Percentiles rank a stretch among this genome's conserved stretches.
Conservation (phyloP, 64 coral and sea anemone species). For the Trachythela sp. region DNA sequence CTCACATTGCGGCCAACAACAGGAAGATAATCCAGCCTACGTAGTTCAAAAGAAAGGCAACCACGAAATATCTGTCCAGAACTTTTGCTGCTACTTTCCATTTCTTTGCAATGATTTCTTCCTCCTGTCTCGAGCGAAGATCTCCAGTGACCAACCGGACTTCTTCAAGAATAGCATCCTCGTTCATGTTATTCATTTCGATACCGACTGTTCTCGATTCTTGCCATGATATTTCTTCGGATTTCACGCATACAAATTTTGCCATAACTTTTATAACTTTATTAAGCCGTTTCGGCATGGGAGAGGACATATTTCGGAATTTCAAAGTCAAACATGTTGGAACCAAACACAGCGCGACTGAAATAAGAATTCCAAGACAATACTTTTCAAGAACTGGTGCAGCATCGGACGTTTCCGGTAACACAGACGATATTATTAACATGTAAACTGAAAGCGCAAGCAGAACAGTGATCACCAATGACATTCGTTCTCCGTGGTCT, state of each 20-base stretch:
- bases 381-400: background rate
- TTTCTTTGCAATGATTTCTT: background rate
- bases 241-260: background rate
- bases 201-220: background rate
- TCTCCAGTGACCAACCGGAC: background rate
- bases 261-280: background rate
- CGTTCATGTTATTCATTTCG: background rate
- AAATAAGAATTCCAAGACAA: background rate
- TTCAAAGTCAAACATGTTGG: background rate
- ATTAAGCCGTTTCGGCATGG: no score
- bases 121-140: background rate
- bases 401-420: background rate
- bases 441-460: background rate
- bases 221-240: background rate
- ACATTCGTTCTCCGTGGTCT: background rate
- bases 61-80: background rate
- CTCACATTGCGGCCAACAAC: background rate
- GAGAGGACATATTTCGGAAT: background rate
- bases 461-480: background rate
- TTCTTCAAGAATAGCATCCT: background rate
- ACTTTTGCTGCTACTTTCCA: background rate
- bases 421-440: background rate
- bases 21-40: background rate
- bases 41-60: background rate
- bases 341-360: background rate